phyloP scores from a whole-genome alignment of 2,888 invertebrate species.

The Chrysolina oricalcia region DNA sequence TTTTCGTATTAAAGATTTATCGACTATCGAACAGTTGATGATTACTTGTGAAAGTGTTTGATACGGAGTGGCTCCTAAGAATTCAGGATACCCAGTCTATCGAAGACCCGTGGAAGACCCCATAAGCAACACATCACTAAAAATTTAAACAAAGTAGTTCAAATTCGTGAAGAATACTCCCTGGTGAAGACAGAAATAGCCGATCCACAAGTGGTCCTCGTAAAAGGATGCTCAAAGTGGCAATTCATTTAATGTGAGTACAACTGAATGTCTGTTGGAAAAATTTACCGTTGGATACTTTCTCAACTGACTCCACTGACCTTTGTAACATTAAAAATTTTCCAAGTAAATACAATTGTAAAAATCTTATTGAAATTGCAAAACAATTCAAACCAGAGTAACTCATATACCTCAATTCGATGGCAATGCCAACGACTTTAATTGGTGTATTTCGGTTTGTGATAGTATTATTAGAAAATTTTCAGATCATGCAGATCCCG shows the following conservation, averaged over 20 bases:
- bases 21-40: conserved; percentile 8
- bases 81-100: conserved; percentile 15
- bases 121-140: not conserved
- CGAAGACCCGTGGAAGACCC: not conserved
- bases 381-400: not conserved
- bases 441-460: not conserved
- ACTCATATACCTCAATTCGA: not conserved
- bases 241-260: conserved; percentile 14
- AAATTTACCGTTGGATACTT: not conserved
- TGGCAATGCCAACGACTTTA: not conserved
- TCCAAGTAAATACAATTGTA: not conserved
- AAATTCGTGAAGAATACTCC: not conserved
- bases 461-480: not conserved
- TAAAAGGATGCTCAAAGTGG: conserved; percentile 4
- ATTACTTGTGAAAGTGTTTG: not conserved
- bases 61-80: not conserved
- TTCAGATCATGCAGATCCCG: conserved; percentile 22
- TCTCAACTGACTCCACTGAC: not conserved
- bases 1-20: conserved; percentile 12
- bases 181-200: not conserved
- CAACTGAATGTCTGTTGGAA: not conserved
- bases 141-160: not conserved
- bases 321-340: not conserved
- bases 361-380: not conserved
- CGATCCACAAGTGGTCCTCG: not conserved